A percentile compares a stretch with the other conserved stretches of the same genome.
Conservation (phyloP, 2,797 vertebrate genomes). For the Cyclopterus lumpus region DNA sequence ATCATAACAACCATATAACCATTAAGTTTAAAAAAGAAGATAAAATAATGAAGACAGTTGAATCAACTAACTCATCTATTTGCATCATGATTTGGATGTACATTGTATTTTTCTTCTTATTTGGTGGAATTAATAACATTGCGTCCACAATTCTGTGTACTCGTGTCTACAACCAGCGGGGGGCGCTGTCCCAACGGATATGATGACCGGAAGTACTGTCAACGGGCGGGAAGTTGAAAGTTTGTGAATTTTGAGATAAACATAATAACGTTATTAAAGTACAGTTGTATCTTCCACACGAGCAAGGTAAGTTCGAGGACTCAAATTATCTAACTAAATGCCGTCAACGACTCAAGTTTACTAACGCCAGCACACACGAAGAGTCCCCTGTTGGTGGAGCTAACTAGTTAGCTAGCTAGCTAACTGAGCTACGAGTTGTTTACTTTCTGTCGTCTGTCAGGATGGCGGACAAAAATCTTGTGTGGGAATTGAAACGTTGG, state of each 20-base stretch:
- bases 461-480: conserved; percentile 79
- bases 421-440: conserved; percentile 11
- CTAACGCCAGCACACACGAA: background rate
- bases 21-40: background rate
- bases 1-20: background rate
- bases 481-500: conserved; percentile 83
- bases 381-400: background rate
- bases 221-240: conserved; percentile 70
- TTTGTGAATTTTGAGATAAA: background rate
- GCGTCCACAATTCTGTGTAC: background rate
- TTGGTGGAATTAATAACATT: background rate
- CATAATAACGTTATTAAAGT: background rate
- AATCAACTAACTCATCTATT: background rate
- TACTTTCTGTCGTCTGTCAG: conserved; percentile 1
- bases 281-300: rapidly evolving
- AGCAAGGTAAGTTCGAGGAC: background rate
- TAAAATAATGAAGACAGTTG: too few relatives aligned
- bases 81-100: background rate
- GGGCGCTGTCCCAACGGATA: conserved; percentile 30
- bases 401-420: background rate
- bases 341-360: background rate
- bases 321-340: background rate
- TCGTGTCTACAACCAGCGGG: background rate
- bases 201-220: conserved; percentile 44
- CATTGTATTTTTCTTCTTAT: background rate